Evolutionary conservation across 2,113 vertebrate genomes (phyloP), one percentile per base, ranked within the genome.

Genomic region (Pluvialis apricaria): DNA sequence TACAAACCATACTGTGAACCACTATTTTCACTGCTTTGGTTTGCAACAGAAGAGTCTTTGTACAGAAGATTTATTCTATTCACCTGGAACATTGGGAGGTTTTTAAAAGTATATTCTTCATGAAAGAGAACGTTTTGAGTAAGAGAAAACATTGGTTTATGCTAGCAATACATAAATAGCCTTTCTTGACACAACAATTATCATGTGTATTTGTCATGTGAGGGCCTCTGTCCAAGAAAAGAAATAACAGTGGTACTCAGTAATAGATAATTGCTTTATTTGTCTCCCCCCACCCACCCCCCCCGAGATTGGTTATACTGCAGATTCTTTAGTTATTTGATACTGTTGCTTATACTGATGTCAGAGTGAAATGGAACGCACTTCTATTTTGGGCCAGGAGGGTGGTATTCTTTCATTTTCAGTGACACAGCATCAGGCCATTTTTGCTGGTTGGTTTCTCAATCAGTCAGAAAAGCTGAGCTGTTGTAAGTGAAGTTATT

Each of bases 31-130:
- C 8, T 49, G 9, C 9, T 75, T 82, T 58, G 12, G 4, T 87
- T 75, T 87, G 18, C 28, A 82, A 6, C 28, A 9, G 16, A 64
- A 44, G 9, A 76, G 10, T 38, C 6, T 32, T 36, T 40, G 11
- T 47, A 25, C 4, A 54, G 15, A 83, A 40, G 2, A 44, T 76
- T 82, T 65, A 64, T 49, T 90, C 28, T 40, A 2, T 52, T 80
- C 8, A 40, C 5, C 3, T 24, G 18, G 18, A 42, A 44, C 5
- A 64, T 0, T 25, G 15, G 15, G 24, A 47, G 2, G 0, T 19
- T 76, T 70, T 64, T 66, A 10, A 57, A 73, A 51, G 5, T 47
- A 11, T 32, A 10, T 52, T 69, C 64, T 49, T 60, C 40, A 57
- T 4, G 12, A 81, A 73, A 54, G 6, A 20, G 1, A n/a, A 80